phyloP scores from a whole-genome alignment of 1,140 invertebrate genomes.

The Drosophila prosaltans region DNA sequence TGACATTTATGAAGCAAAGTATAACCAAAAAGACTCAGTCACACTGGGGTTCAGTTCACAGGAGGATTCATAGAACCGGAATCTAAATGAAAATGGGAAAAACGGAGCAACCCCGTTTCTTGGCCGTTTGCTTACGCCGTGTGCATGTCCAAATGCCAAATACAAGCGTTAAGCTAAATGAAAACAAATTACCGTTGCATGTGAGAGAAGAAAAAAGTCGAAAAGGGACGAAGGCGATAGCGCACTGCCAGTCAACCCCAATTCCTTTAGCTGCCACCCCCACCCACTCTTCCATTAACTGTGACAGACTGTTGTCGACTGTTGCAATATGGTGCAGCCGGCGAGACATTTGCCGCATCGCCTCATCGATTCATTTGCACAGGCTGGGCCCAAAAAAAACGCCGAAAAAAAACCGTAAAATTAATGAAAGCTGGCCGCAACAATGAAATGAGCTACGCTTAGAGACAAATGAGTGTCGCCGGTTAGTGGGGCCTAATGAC shows the following conservation, averaged over 20 bases:
- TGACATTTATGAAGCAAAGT: constrained; percentile 75
- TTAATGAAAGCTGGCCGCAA: constrained; percentile 42
- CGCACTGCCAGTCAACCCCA: constrained; percentile 27
- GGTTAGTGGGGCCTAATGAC: constrained; percentile 51
- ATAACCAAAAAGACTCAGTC: constrained; percentile 15
- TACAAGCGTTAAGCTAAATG: constrained; percentile 81
- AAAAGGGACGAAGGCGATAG: constrained; percentile 34
- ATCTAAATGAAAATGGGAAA: constrained; percentile 19
- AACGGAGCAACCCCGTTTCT: constrained; percentile 50
- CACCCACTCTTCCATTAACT: too few species aligned
- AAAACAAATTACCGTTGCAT: constrained; percentile 82
- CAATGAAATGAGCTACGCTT: constrained; percentile 50
- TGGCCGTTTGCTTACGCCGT: constrained; percentile 34
- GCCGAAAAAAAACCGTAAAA: constrained; percentile 12
- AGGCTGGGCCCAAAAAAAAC: constrained; percentile 27
- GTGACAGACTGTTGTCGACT: constrained; percentile 31
- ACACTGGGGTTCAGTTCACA: background rate
- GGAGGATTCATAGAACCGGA: constrained; percentile 21
- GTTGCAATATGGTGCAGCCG: constrained; percentile 64
- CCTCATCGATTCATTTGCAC: constrained; percentile 44
- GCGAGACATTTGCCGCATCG: constrained; percentile 35
- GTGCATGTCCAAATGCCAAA: constrained; percentile 81
- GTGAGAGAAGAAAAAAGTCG: constrained; percentile 38
- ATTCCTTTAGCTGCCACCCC: constrained; percentile 10
- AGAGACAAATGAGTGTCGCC: constrained; percentile 31